Evolutionary conservation across 2,113 vertebrate species (phyloP), one percentile per base, ranked within the genome.

Genomic region (Epinephelus lanceolatus): DNA sequence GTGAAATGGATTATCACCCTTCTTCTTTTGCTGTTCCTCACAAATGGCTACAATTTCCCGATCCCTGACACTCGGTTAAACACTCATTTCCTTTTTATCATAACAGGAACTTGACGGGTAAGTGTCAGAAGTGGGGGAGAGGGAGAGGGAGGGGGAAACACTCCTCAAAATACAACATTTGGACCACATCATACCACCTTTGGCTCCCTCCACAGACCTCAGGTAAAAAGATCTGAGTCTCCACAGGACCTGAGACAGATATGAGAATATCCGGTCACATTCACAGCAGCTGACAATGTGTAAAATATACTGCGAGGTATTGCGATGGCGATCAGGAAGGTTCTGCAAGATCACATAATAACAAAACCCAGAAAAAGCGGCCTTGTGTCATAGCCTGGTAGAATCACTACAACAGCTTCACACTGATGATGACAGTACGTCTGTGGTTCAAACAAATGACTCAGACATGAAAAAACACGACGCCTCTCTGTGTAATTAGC

Each of bases 171-270:
- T 72, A 78, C 56, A 83, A 78, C 42, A 75, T 84, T 93, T 93
- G 92, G 93, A 93, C 87, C 91, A 83, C 85, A 88, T 86, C 77
- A 6, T 78, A 70, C 84, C 74, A 68, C 76, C 51, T 81, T 71
- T 68, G 65, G 63, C 75, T 86, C 71, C 67, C 80, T 79, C 73
- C 55, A 53, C 62, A 71, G 68, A 85, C 49, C 78, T 85, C 56
- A 71, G 67, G 55, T 57, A 69, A 78, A 45, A 71, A 85, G 8
- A 69, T 60, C 56, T 70, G 76, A 82, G 70, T 84, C 80, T 88
- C 85, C 71, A 77, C 78, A 81, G 82, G 75, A 89, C 83, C 85
- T 78, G 83, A 88, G 84, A 87, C 72, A 63, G 25, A 68, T 70
- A 53, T 79, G 62, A 77, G 74, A 85, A 53, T 40, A 85, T 65